phyloP scores from a whole-genome alignment of 2,113 vertebrate genomes.

The Pyxicephalus adspersus region DNA sequence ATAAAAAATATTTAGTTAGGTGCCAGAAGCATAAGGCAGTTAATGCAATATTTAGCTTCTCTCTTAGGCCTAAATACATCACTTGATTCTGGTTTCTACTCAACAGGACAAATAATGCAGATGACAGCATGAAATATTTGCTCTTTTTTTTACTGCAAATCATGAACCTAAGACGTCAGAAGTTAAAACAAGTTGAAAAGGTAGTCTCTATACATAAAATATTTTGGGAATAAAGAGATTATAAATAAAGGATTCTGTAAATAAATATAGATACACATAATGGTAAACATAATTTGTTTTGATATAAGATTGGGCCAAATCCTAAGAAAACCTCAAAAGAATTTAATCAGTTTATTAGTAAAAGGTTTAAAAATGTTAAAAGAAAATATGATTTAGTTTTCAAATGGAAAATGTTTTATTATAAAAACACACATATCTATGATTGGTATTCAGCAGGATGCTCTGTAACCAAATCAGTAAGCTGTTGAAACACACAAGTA shows the following conservation, averaged over 20 bases:
- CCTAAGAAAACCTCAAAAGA: no score
- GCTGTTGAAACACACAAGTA: background rate
- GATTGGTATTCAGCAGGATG: background rate
- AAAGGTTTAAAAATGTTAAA: no score
- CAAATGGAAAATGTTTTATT: no score
- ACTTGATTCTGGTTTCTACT: conserved; percentile 14
- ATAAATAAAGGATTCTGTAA: no score
- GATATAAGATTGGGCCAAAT: no score
- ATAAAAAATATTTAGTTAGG: conserved; percentile 36
- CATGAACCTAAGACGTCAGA: background rate
- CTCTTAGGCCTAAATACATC: conserved; percentile 23
- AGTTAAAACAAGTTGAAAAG: background rate
- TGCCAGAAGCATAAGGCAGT: conserved; percentile 28
- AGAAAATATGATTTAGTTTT: no score
- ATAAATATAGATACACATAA: no score
- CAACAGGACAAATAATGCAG: conserved; percentile 25
- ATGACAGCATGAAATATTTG: background rate
- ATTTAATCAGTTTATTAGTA: no score
- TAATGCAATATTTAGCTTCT: conserved; percentile 37
- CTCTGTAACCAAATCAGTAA: background rate
- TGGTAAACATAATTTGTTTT: no score
- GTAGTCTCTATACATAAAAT: no score
- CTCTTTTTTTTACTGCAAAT: background rate
- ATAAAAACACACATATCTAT: background rate
- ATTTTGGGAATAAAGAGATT: no score